A percentile compares a stretch with the other conserved stretches of the same genome.
phyloP scores from a whole-genome alignment of 1,140 invertebrate genomes.

The Babylonia areolata region DNA sequence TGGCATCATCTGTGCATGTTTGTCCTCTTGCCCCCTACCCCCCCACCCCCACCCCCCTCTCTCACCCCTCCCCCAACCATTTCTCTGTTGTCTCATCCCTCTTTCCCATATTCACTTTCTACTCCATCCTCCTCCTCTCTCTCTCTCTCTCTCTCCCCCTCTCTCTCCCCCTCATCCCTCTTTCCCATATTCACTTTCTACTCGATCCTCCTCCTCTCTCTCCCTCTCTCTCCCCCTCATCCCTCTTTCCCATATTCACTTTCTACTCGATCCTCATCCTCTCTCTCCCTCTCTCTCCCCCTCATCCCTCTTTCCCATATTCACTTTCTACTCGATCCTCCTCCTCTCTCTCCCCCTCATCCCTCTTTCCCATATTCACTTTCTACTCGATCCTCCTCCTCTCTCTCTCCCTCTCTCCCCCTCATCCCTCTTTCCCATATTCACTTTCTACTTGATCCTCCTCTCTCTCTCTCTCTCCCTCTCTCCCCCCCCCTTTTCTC shows the following conservation, averaged over 20 bases:
- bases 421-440: neutral
- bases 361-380: too few relatives aligned
- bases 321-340: neutral
- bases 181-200: constrained; percentile 23
- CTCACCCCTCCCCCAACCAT: neutral
- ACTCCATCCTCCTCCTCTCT: too few relatives aligned
- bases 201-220: neutral
- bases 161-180: neutral
- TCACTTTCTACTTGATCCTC: neutral
- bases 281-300: neutral
- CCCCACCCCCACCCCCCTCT: neutral
- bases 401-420: neutral
- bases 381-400: constrained; percentile 7
- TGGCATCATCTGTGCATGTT: neutral
- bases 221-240: neutral
- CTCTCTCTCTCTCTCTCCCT: constrained; percentile 8
- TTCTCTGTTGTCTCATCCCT: too few relatives aligned
- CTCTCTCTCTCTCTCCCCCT: neutral
- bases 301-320: neutral
- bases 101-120: too few relatives aligned
- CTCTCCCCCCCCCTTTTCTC: neutral
- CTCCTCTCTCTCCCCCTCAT: constrained; percentile 23
- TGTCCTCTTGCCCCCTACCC: neutral
- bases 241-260: neutral
- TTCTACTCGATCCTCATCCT: neutral